phyloP scores from a whole-genome alignment of 2,113 vertebrate species.

The Limanda limanda region DNA sequence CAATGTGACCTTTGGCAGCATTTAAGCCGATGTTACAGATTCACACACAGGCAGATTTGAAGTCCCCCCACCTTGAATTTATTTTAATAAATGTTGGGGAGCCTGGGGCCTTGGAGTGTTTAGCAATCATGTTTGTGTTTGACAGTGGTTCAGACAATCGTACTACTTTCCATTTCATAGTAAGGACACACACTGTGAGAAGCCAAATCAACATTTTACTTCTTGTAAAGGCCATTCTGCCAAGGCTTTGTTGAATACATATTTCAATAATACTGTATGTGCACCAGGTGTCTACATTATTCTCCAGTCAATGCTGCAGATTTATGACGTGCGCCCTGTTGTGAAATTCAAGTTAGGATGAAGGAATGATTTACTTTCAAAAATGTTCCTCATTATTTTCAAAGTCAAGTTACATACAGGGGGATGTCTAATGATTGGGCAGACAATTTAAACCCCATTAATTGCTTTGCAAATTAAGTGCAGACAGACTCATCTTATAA shows the following conservation, averaged over 20 bases:
- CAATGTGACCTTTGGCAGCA: conserved; percentile 25
- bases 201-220: conserved; percentile 44
- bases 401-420: conserved; percentile 32
- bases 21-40: conserved; percentile 15
- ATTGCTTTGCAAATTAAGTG: conserved; percentile 57
- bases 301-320: conserved; percentile 4
- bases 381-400: conserved; percentile 24
- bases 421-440: conserved; percentile 33
- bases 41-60: conserved; percentile 47
- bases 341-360: conserved; percentile 22
- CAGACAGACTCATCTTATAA: conserved; percentile 62
- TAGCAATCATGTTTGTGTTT: conserved; percentile 27
- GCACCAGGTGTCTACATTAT: conserved; percentile 4
- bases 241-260: conserved; percentile 34
- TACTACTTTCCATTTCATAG: conserved; percentile 31
- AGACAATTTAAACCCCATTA: conserved; percentile 60
- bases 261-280: conserved; percentile 22
- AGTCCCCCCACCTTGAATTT: conserved; percentile 1
- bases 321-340: conserved; percentile 4
- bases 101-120: conserved; percentile 38
- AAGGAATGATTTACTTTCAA: conserved; percentile 19
- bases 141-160: conserved; percentile 34
- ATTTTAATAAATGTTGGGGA: conserved; percentile 39
- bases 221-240: conserved; percentile 34
- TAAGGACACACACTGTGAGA: conserved; percentile 34